Base-by-base conservation (phyloP, 2,888 invertebrate genomes). In the Xanthia togata region DNA sequence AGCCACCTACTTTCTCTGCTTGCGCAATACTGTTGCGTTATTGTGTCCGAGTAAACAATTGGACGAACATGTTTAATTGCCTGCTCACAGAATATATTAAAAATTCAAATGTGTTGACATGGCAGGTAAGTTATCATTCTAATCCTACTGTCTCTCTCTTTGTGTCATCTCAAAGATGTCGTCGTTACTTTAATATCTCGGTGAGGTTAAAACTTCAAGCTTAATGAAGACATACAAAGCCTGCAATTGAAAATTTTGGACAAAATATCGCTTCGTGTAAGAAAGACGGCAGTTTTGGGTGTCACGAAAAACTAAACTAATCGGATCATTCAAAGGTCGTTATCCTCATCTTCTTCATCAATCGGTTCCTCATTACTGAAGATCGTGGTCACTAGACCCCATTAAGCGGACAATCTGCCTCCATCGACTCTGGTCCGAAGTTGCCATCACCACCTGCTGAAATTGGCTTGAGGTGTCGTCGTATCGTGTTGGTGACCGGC, bases 51-150 rank as follows among this genome's bases (percentile, higher is more conserved):
- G 86, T 77, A 83, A 86, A 84, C 84, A 84, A 84, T 79, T 86
- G 74, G 69, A 86, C 59, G 84, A 76, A 79, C 84, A 86, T 86
- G 70, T 84, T 80, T 83, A 83, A 86, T 83, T 86, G 55, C 76
- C 55, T 79, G 26, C 57, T n/a, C 35, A 62, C 57, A 14, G 47
- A 75, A 64, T 76, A 65, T 41, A n/a, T 20, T n/a, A 23, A 38
- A 38, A 47, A 59, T 35, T 60, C 60, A 17, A 5, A 68, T 17
- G 6, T 50, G 31, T 14, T 44, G 62, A 70, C 17, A 53, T 68
- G 57, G 55, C 47, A 63, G 59, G 23, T 47, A 59, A 71, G 44
- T 60, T 62, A n/a, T 68, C 68, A 75, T 71, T 50, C 5, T 81
- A 70, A 85, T 73, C 77, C 41, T n/a, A 67, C 31, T 74, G 81